These are phyloP conservation scores for Liodrosophila aerea DNA, from an alignment of 2,888 invertebrate genomes.

Conservation along the genomic window DNA sequence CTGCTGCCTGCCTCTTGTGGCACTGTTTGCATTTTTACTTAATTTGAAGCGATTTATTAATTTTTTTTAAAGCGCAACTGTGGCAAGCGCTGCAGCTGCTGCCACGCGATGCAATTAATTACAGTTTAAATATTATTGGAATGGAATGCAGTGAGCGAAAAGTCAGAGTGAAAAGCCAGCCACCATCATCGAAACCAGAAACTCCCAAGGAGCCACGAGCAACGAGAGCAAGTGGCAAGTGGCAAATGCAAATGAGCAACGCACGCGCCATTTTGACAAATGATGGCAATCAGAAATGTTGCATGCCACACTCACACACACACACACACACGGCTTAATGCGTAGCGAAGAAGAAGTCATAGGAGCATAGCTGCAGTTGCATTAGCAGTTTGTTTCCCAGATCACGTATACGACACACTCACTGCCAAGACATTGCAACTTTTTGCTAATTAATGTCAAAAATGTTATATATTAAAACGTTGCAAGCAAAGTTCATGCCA, in stretches of 20 bases:
- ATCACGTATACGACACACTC: constrained; percentile 57
- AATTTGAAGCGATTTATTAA: constrained; percentile 68
- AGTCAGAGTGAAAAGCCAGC: neutral
- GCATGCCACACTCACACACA: neutral
- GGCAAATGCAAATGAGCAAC: constrained; percentile 43
- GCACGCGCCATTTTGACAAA: constrained; percentile 66
- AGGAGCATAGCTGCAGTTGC: constrained; percentile 10
- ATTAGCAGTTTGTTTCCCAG: constrained; percentile 40
- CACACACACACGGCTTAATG: constrained; percentile 15
- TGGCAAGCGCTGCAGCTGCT: constrained; percentile 31
- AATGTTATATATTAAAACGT: constrained; percentile 47
- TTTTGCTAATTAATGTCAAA: constrained; percentile 70
- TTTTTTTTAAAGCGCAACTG: constrained; percentile 44
- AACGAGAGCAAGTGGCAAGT: constrained; percentile 10
- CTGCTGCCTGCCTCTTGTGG: neutral
- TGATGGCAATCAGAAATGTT: constrained; percentile 58
- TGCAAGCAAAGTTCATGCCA: constrained; percentile 32
- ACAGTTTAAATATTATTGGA: constrained; percentile 39
- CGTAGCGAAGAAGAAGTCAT: constrained; percentile 12
- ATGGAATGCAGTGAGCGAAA: neutral
- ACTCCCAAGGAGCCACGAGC: neutral
- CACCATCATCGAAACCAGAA: too few relatives aligned
- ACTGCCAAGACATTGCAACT: constrained; percentile 39
- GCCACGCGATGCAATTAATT: constrained; percentile 46
- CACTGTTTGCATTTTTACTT: constrained; percentile 63